Conservation (phyloP, 2,888 invertebrate species). For the Bedellia somnulentella region DNA sequence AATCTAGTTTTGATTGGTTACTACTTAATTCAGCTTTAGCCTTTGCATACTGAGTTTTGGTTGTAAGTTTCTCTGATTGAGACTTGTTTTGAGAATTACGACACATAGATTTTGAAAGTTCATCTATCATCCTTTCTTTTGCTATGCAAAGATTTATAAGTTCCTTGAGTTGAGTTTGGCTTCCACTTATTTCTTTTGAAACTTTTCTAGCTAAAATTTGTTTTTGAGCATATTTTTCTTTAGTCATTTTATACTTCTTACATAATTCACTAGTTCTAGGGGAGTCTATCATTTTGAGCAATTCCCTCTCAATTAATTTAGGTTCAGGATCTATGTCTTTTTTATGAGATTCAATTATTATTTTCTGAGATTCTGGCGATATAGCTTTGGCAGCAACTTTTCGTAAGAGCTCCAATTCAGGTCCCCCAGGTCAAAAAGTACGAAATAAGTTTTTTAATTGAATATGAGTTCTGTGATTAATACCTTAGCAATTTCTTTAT, state of each 20-base stretch:
- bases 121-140: constrained; percentile 74
- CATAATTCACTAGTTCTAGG: constrained; percentile 50
- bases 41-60: constrained; percentile 63
- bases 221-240: constrained; percentile 52
- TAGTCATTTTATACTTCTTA: constrained; percentile 56
- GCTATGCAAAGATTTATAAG: constrained; percentile 66
- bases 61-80: constrained; percentile 63
- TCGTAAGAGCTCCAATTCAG: constrained; percentile 60
- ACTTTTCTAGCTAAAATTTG: constrained; percentile 47
- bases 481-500: no score
- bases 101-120: constrained; percentile 52
- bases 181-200: constrained; percentile 64
- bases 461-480: no score
- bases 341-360: constrained; percentile 58
- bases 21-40: constrained; percentile 57
- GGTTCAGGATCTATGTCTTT: constrained; percentile 58
- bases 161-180: constrained; percentile 71
- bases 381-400: constrained; percentile 63
- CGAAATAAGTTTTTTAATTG: no score
- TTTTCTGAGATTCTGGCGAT: constrained; percentile 54
- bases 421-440: no score
- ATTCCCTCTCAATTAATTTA: constrained; percentile 50
- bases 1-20: constrained; percentile 59
- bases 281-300: constrained; percentile 54
- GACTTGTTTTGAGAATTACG: constrained; percentile 30